phyloP scores from a whole-genome alignment of 1,140 invertebrate genomes.

The Pogonomyrmex barbatus region DNA sequence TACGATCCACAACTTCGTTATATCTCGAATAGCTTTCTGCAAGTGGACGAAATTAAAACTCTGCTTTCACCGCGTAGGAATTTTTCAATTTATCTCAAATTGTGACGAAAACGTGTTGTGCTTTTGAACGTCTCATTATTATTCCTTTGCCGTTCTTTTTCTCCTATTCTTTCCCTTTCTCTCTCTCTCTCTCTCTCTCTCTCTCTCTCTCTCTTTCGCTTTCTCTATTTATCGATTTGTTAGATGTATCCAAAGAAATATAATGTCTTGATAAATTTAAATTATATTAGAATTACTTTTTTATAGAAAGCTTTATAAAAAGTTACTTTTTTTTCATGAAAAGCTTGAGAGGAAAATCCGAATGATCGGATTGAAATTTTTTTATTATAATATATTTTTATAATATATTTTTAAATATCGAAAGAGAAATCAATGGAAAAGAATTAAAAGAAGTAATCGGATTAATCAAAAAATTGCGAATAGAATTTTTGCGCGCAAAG shows the following conservation, averaged over 20 bases:
- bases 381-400: background rate
- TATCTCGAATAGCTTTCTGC: background rate
- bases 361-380: background rate
- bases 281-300: background rate
- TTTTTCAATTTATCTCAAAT: conserved; percentile 54
- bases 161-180: background rate
- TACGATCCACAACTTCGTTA: background rate
- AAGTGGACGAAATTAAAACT: conserved; percentile 33
- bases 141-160: background rate
- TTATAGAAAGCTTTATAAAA: background rate
- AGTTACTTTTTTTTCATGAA: background rate
- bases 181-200: background rate
- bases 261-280: background rate
- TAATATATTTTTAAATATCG: no score
- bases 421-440: background rate
- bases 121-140: conserved; percentile 4
- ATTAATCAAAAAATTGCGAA: background rate
- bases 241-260: conserved; percentile 30
- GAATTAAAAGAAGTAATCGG: background rate
- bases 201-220: no score
- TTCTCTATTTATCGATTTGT: conserved; percentile 17
- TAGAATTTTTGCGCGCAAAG: background rate
- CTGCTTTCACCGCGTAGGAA: conserved; percentile 14
- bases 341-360: background rate
- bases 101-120: conserved; percentile 21